Base-by-base conservation (phyloP, 1,140 invertebrate species). In the Drosophila yakuba region DNA sequence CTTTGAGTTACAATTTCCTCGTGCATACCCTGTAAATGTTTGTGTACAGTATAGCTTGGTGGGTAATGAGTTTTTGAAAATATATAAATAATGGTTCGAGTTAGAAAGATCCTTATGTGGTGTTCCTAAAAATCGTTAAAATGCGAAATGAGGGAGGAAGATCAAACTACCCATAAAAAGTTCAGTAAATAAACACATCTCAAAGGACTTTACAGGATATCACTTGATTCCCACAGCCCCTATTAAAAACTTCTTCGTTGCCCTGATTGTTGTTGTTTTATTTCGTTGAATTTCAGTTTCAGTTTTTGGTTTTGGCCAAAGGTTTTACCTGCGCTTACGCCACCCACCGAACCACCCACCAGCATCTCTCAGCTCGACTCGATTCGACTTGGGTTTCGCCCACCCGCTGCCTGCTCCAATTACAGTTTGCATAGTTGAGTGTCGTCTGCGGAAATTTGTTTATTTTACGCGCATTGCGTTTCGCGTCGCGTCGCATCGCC, bases 361-460 rank as follows among this genome's bases (percentile, higher is more conserved):
- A 43, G 51, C 54, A 44, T 48, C 12, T 58, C 41, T 28, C 50
- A 35, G 8, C 38, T 39, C 38, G 14, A 20, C 69, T 32, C 25
- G 32, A 8, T 47, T 44, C 38, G 43, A 12, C 45, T 67, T 39
- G 28, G 14, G 36, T 47, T 6, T 5, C 41, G 10, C 45, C 63
- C 36, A 35, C 41, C 45, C 12, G 45, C 45, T 54, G 63, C 56
- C 59, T 80, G 84, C 79, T 80, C 84, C 83, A 88, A 88, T 89
- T 88, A 88, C 83, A 83, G 80, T 83, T 89, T 88, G 83, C 83
- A 89, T 83, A 88, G 83, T 89, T 80, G 84, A 89, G 83, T 83
- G 83, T 88, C 83, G 83, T 88, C 79, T 73, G 72, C 79, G 83
- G 83, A 88, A 88, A 89, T 88, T 88, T 88, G 83, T 88, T 88